A percentile compares a stretch with the other conserved stretches of the same genome.
These are phyloP conservation scores for Drosophila borborema DNA, from an alignment of 2,888 invertebrate species.

Conservation along the genomic window DNA sequence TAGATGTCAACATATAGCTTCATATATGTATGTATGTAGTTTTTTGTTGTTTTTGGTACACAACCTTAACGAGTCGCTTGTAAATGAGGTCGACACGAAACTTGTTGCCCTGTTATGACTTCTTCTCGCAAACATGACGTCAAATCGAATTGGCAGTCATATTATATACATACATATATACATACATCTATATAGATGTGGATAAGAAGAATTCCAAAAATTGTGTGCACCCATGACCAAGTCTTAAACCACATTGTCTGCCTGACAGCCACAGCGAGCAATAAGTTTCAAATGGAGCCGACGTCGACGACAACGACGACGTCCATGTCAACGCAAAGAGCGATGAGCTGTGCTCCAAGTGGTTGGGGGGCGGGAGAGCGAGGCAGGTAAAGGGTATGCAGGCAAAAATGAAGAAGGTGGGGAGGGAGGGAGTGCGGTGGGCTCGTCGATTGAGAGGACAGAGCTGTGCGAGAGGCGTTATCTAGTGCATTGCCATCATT, in stretches of 20 bases:
- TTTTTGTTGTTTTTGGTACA: background rate
- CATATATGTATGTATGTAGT: conserved; percentile 2
- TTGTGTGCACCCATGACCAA: conserved; percentile 15
- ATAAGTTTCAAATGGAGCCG: conserved; percentile 76
- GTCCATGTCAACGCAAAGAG: conserved; percentile 61
- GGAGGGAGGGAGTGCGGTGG: too few species aligned
- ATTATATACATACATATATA: background rate
- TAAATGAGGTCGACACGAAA: conserved; percentile 46
- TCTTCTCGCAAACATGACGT: conserved; percentile 37
- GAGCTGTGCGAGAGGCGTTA: conserved; percentile 13
- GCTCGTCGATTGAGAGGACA: background rate
- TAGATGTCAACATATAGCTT: conserved; percentile 20
- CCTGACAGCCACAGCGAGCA: conserved; percentile 71
- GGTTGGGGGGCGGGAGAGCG: background rate
- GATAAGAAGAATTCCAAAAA: conserved; percentile 58
- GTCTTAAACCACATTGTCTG: conserved; percentile 52
- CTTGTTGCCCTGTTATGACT: conserved; percentile 54
- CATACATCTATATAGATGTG: conserved; percentile 4
- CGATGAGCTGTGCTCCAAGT: conserved; percentile 45
- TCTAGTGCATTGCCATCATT: conserved; percentile 31
- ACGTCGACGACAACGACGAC: conserved; percentile 44
- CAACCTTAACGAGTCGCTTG: conserved; percentile 14
- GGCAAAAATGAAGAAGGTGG: background rate
- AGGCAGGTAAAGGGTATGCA: background rate
- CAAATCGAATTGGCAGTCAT: conserved; percentile 61